Percentiles rank a stretch among this genome's conserved stretches.
phyloP scores from a whole-genome alignment of 2,888 invertebrate species.

The Dicranocentrus wangi region DNA sequence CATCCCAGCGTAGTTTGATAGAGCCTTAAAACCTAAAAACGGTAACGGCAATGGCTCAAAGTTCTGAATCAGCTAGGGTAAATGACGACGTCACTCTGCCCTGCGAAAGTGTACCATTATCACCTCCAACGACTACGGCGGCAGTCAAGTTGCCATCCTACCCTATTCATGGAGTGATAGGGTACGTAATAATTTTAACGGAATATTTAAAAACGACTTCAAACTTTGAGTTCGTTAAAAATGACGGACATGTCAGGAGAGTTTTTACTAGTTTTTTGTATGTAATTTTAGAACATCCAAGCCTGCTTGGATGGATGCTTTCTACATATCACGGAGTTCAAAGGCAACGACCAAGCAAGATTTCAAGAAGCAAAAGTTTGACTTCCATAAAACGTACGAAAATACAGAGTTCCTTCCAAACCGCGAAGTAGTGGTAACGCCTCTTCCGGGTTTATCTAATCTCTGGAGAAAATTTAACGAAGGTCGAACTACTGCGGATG shows the following conservation, averaged over 20 bases:
- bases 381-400: slow-evolving; percentile 50
- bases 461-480: slow-evolving; percentile 7
- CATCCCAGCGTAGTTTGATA: too few species aligned
- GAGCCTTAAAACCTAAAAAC: too few species aligned
- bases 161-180: slow-evolving; percentile 65
- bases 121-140: neutral
- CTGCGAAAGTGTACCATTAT: neutral
- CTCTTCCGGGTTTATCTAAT: slow-evolving; percentile 37
- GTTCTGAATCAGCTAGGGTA: too few species aligned
- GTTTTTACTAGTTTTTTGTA: too few species aligned
- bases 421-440: neutral
- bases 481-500: slow-evolving; percentile 75
- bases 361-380: slow-evolving; percentile 36
- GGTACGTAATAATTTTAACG: slow-evolving; percentile 43
- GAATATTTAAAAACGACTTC: neutral
- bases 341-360: neutral
- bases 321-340: neutral
- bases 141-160: slow-evolving; percentile 51
- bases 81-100: too few species aligned
- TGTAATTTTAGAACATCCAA: slow-evolving; percentile 4
- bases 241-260: too few species aligned
- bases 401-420: neutral
- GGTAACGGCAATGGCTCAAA: too few species aligned
- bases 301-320: slow-evolving; percentile 21
- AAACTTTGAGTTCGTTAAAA: neutral